Evolutionary conservation across 2,113 vertebrate genomes (phyloP), one percentile per base, ranked within the genome.

Genomic region (Monopterus albus): DNA sequence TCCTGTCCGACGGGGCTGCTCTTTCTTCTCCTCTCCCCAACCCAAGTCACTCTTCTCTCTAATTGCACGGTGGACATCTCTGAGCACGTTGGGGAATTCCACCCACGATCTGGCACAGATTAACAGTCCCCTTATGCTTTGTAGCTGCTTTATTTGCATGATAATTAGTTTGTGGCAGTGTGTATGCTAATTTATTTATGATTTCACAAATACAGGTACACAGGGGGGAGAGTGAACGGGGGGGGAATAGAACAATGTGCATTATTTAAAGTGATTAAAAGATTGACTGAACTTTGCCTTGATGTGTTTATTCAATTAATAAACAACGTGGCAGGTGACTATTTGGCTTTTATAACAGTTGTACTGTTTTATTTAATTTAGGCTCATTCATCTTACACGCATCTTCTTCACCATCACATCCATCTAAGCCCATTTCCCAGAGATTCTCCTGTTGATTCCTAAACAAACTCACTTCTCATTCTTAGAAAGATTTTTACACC

Each of bases 231-330:
- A 25, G 70, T 72, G 86, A 72, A 57, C 77, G 38, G 73, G 79
- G 82, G 75, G 64, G 62, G 83, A 86, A 74, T 35, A 66, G 79
- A 89, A 90, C 92, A 91, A 84, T 91, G 60, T 86, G 91, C 87
- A 91, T 94, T 95, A 89, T 95, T 96, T 94, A 94, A 73, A 85
- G 86, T 87, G 90, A 92, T 93, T 93, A 94, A 94, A 93, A 91
- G 80, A 82, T 90, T 87, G 77, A 87, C 86, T 90, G 91, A 87
- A 89, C 92, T 93, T 93, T 91, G 88, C 91, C 93, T 94, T 92
- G 92, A 94, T 94, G 90, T 95, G 92, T 94, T 95, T 94, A 95
- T 96, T 95, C 92, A 94, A 94, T 94, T 95, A 96, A 94, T 87
- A 88, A 91, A 87, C 87, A 92, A 88, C 82, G 85, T 92, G 93